phyloP scores from a whole-genome alignment of 64 coral and sea anemone genomes.

The Hydrozoanthus tunicans region DNA sequence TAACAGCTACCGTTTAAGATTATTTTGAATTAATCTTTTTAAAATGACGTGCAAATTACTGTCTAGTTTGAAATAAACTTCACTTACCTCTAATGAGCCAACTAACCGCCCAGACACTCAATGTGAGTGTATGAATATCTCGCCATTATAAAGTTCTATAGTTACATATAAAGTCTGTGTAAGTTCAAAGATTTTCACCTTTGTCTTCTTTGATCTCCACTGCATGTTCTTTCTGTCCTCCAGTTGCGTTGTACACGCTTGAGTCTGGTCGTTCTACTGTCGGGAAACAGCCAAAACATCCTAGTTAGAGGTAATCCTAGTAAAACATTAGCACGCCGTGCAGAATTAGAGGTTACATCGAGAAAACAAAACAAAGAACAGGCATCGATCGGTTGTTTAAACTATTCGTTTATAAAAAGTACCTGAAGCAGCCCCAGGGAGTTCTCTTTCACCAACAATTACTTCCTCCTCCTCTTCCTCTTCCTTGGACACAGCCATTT shows the following conservation, averaged over 20 bases:
- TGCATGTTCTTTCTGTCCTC: slow-evolving; percentile 32
- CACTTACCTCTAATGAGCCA: too few species aligned
- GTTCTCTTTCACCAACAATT: background rate
- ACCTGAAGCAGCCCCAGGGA: background rate
- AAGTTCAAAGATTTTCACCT: background rate
- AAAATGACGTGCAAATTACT: too few species aligned
- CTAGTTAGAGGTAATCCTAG: background rate
- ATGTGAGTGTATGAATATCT: background rate
- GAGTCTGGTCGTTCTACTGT: background rate
- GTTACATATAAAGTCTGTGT: background rate
- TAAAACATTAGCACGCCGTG: background rate
- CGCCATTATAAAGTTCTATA: background rate
- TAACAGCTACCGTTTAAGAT: too few species aligned
- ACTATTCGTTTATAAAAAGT: background rate
- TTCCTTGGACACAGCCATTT: background rate
- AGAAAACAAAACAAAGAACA: background rate
- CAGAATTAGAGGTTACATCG: background rate
- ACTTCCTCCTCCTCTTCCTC: background rate
- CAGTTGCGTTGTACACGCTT: slow-evolving; percentile 30
- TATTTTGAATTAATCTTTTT: too few species aligned
- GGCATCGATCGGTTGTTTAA: too few species aligned
- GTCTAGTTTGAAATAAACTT: too few species aligned
- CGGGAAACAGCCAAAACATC: background rate
- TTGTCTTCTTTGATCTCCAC: slow-evolving; percentile 35
- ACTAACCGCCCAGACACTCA: background rate